Base-by-base conservation (phyloP, 2,888 invertebrate species). In the Sceliomorpha sp. region DNA sequence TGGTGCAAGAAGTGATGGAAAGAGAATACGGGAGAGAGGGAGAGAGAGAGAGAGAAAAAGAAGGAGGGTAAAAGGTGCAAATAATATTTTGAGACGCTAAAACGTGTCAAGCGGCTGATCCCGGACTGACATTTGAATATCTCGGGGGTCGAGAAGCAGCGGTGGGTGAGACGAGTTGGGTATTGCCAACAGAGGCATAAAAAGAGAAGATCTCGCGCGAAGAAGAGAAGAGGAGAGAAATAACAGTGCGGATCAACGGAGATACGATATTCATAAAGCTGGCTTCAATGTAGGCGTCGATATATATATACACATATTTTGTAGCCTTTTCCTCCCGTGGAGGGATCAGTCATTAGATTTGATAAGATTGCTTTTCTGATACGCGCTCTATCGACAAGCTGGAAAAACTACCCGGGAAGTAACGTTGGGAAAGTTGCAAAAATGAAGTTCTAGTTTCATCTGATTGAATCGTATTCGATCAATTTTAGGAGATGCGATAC, bases 71-170 rank as follows among this genome's bases (percentile, higher is more conserved):
- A 36, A 32, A 15, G 75, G 74, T 76, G 84, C 80, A 83, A 88
- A 87, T 87, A 87, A 87, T 87, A 87, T 88, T 87, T 86, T 77
- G 79, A 80, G 78, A 83, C 80, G 88, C 80, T 85, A 87, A 88
- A 88, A 87, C 80, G 86, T 88, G 87, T 87, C 88, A 87, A 85
- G 80, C 78, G 58, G 29, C 79, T 87, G 88, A 88, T 88, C 88
- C 86, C 80, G 70, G 78, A 51, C 81, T 88, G 62, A 72, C 69
- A 66, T 68, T 68, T 62, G 62, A 62, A 68, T 68, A 68, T 56
- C 68, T 55, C 47, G 3, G 40, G 15, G 40, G 59, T 62, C 34
- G 24, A 32, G 45, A 56, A n/a, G 47, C 39, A 34, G 51, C 45
- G 17, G 50, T 58, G 29, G 59, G 34, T 17, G 24, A 48, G 36